phyloP scores from a whole-genome alignment of 2,113 vertebrate species.

The Ptyas mucosa region DNA sequence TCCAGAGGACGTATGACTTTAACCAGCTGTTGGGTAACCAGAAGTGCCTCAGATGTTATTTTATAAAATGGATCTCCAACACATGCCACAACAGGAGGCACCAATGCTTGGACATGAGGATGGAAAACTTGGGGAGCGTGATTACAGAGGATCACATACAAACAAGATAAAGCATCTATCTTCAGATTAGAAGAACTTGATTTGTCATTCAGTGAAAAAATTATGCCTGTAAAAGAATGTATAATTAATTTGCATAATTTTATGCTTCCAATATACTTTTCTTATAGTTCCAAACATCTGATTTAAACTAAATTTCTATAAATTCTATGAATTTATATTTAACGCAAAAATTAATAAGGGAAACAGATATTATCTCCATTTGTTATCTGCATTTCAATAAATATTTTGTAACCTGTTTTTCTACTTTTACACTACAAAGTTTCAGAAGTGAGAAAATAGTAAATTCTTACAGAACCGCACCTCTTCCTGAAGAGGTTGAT shows the following conservation, averaged over 20 bases:
- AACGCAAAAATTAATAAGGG: neutral
- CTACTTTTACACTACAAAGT: neutral
- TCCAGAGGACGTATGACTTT: constrained; percentile 96
- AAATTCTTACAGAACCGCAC: neutral
- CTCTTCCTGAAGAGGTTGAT: neutral
- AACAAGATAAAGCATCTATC: constrained; percentile 93
- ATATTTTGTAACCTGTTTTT: neutral
- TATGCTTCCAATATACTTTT: neutral
- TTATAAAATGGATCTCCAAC: constrained; percentile 98
- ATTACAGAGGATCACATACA: constrained; percentile 95
- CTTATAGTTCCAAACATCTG: neutral
- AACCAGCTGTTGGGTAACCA: constrained; percentile 96
- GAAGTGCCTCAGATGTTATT: constrained; percentile 96
- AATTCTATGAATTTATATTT: neutral
- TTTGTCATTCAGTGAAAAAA: constrained; percentile 97
- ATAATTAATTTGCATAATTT: constrained; percentile 1
- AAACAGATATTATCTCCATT: neutral
- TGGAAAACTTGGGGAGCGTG: constrained; percentile 97
- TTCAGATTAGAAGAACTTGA: constrained; percentile 98
- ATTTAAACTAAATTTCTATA: neutral
- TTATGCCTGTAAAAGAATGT: constrained; percentile 81
- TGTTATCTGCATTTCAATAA: neutral
- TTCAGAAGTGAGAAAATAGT: neutral
- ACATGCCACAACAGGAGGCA: constrained; percentile 93
- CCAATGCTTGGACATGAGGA: constrained; percentile 91